A percentile compares a stretch with the other conserved stretches of the same genome.
These are phyloP conservation scores for Perdita meconis DNA, from an alignment of 2,888 invertebrate genomes.

Conservation along the genomic window DNA sequence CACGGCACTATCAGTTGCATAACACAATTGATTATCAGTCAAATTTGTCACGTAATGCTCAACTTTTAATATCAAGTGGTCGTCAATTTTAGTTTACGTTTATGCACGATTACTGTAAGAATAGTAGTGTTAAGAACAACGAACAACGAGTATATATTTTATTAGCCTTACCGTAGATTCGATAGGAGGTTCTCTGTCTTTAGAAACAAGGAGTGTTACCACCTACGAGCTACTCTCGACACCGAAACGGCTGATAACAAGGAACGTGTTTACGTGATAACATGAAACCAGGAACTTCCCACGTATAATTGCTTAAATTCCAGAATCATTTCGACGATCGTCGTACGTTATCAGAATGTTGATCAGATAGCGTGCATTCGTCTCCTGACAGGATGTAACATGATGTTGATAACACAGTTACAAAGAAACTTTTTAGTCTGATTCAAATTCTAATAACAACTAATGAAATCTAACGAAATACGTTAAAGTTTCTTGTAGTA, in stretches of 20 bases:
- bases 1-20: too few relatives aligned
- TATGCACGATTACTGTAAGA: neutral
- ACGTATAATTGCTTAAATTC: constrained; percentile 31
- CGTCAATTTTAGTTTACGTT: neutral
- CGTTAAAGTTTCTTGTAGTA: neutral
- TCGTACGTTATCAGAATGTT: neutral
- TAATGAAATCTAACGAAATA: neutral
- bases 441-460: too few relatives aligned
- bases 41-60: too few relatives aligned
- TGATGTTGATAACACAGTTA: too few relatives aligned
- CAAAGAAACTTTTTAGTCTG: too few relatives aligned
- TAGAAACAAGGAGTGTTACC: constrained; percentile 21
- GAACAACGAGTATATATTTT: constrained; percentile 11
- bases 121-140: constrained; percentile 1
- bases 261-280: constrained; percentile 26
- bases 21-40: too few relatives aligned
- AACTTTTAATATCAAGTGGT: neutral
- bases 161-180: constrained; percentile 16
- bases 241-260: constrained; percentile 37
- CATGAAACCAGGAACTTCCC: constrained; percentile 37
- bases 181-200: constrained; percentile 17
- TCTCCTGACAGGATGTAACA: constrained; percentile 1
- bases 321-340: constrained; percentile 12
- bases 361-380: constrained; percentile 4
- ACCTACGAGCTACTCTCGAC: constrained; percentile 41